Evolutionary conservation across 2,113 vertebrate genomes (phyloP), one percentile per base, ranked within the genome.

Genomic region (Camelus dromedarius): DNA sequence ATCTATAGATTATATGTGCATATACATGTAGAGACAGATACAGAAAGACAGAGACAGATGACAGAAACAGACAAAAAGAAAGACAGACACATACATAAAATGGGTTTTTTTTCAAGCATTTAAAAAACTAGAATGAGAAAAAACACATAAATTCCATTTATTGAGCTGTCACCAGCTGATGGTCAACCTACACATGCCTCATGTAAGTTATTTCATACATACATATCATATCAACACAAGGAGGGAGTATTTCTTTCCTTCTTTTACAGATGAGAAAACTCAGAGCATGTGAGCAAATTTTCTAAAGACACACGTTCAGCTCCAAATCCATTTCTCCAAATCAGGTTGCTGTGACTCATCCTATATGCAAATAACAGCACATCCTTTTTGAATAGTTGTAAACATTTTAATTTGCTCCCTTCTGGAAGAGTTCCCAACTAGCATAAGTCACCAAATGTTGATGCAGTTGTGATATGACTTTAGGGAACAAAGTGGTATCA

Each of bases 371-470:
- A 95, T 81, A 81, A 18, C 22, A 93, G 48, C 58, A 52, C 58
- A 69, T 81, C 54, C 3, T 75, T 94, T 77, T 69, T 48, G 50
- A 93, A 75, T 85, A 89, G 54, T 85, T 90, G 52, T 8, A 91
- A 67, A 91, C 52, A 84, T 93, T 96, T 95, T 83, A 80, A 94
- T 97, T 64, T 96, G 15, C 26, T 97, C 30, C 20, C n/a, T 93
- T 89, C 60, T 89, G 67, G 82, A 97, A 96, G 56, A 89, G 54
- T 62, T 92, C 76, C 95, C 89, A 91, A 87, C n/a, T 54, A 89
- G 50, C 54, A 32, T 38, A 87, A 96, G 54, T 94, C 66, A 94
- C 76, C 95, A 93, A 97, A 94, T 95, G 76, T 91, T 96, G 92
- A 93, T 91, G 77, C 89, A 22, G 69, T 86, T 91, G 85, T 94